phyloP scores from a whole-genome alignment of 2,888 invertebrate genomes.

The Andrena marginata region DNA sequence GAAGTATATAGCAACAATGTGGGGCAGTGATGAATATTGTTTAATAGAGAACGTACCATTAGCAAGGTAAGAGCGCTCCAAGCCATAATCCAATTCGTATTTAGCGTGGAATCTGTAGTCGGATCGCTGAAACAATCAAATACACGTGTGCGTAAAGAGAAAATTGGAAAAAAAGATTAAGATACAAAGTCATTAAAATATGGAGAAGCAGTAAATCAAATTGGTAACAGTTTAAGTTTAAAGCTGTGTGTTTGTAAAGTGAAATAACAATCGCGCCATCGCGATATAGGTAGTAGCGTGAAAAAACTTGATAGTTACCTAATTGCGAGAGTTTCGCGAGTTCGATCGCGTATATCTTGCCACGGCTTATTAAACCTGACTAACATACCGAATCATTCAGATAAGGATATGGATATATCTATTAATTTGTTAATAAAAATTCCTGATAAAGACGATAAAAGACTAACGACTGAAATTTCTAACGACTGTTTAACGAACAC shows the following conservation, averaged over 20 bases:
- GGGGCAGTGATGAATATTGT: background rate
- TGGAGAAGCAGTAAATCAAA: background rate
- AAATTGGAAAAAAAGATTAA: background rate
- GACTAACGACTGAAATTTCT: background rate
- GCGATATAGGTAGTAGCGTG: background rate
- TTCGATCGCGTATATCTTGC: background rate
- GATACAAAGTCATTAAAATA: background rate
- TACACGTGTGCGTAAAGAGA: background rate
- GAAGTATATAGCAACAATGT: background rate
- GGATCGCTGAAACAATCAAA: constrained; percentile 22
- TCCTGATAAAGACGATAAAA: background rate
- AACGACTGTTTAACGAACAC: background rate
- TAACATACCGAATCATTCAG: background rate
- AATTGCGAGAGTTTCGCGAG: constrained; percentile 7
- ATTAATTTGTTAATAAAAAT: background rate
- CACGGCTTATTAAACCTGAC: constrained; percentile 7
- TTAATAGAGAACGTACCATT: constrained; percentile 22
- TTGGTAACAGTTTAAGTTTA: background rate
- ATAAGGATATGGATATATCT: background rate
- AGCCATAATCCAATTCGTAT: constrained; percentile 18
- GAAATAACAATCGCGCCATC: background rate
- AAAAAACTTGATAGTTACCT: background rate
- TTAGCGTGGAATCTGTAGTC: background rate
- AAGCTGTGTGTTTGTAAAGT: background rate
- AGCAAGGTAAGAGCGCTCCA: background rate